A percentile compares a stretch with the other conserved stretches of the same genome.
Conservation (phyloP, 1,140 invertebrate species). For the Heliconius himera region DNA sequence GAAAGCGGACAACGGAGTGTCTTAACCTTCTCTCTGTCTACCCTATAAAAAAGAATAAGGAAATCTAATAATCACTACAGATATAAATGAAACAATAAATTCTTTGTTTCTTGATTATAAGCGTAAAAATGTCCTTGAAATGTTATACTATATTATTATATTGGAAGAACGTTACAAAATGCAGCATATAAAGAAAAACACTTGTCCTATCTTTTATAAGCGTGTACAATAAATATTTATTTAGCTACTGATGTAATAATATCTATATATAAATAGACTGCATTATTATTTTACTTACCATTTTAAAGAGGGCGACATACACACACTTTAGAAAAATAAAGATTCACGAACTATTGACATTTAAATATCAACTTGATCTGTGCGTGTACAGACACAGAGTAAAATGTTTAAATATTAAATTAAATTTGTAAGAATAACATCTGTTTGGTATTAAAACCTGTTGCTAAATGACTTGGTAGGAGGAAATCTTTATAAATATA, state of each 20-base stretch:
- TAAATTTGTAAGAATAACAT: conserved; percentile 9
- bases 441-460: neutral
- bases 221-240: neutral
- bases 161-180: neutral
- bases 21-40: no score
- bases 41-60: neutral
- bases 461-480: conserved; percentile 11
- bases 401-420: conserved; percentile 20
- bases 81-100: neutral
- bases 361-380: conserved; percentile 11
- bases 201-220: neutral
- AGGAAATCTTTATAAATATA: conserved; percentile 11
- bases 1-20: no score
- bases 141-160: neutral
- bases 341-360: conserved; percentile 29
- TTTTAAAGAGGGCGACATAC: conserved; percentile 13
- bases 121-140: neutral
- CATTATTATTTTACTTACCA: conserved; percentile 22
- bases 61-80: neutral
- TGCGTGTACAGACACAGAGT: conserved; percentile 24
- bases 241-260: neutral
- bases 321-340: conserved; percentile 21
- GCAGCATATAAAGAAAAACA: neutral
- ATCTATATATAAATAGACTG: neutral
- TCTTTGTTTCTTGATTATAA: neutral